These are phyloP conservation scores for Ophion costatus DNA, from an alignment of 2,888 invertebrate genomes.

Conservation along the genomic window DNA sequence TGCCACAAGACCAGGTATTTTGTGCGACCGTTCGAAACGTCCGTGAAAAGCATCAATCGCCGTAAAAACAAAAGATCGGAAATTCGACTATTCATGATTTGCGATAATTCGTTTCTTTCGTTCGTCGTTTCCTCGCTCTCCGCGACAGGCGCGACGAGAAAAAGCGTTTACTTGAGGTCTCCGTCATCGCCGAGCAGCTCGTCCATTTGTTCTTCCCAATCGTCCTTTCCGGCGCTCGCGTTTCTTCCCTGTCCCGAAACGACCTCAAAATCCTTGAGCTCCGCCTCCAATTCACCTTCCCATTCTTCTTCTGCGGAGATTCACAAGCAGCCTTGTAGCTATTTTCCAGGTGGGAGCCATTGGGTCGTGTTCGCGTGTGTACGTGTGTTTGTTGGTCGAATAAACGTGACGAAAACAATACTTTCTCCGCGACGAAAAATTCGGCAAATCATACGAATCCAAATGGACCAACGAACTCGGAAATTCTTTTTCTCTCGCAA, in stretches of 20 bases:
- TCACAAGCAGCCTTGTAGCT: slow-evolving; percentile 81
- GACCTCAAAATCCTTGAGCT: slow-evolving; percentile 97
- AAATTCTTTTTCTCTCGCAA: neutral
- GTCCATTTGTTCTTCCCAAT: slow-evolving; percentile 90
- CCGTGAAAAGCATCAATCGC: neutral
- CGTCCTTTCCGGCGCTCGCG: slow-evolving; percentile 83
- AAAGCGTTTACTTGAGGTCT: slow-evolving; percentile 85
- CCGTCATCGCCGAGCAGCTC: slow-evolving; percentile 87
- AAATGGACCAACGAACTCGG: neutral
- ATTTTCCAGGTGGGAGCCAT: slow-evolving; percentile 76
- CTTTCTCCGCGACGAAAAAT: neutral
- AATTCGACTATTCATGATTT: slow-evolving; percentile 15
- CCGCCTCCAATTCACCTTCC: slow-evolving; percentile 98
- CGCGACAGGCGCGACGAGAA: neutral
- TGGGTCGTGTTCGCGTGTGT: slow-evolving; percentile 70
- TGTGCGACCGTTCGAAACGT: slow-evolving; percentile 36
- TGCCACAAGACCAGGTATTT: slow-evolving; percentile 15
- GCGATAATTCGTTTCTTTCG: neutral
- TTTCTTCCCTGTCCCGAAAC: slow-evolving; percentile 85
- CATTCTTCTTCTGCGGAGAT: slow-evolving; percentile 92
- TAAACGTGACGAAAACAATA: slow-evolving; percentile 24
- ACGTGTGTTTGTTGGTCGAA: slow-evolving; percentile 49
- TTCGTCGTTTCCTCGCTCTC: neutral
- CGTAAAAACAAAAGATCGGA: neutral
- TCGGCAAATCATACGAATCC: neutral